phyloP scores from a whole-genome alignment of 2,797 vertebrate species.

The Neoniphon sammara region DNA sequence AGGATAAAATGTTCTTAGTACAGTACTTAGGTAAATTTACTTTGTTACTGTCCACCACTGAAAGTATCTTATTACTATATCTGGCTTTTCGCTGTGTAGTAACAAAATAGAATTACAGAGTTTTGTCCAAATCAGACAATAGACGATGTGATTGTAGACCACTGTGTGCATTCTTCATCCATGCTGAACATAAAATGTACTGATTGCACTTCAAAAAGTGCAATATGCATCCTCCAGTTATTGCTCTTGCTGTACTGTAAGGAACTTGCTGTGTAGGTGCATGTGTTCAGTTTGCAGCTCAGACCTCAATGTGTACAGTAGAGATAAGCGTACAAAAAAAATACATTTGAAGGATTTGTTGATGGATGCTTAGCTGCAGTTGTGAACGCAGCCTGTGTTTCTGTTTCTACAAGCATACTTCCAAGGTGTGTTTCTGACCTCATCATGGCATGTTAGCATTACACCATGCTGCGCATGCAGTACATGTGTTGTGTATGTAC shows the following conservation, averaged over 20 bases:
- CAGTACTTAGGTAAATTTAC: too few species aligned
- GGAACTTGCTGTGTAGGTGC: background rate
- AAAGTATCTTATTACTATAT: background rate
- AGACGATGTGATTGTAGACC: background rate
- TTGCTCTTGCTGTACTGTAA: background rate
- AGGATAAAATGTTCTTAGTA: too few species aligned
- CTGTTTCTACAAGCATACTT: background rate
- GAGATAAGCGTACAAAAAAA: background rate
- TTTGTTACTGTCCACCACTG: too few species aligned
- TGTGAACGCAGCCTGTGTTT: background rate
- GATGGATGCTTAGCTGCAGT: background rate
- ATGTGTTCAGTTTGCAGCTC: background rate
- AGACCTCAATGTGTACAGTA: background rate
- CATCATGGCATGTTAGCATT: background rate
- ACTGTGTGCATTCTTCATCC: background rate
- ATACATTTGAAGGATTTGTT: constrained; percentile 2
- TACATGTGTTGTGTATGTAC: background rate
- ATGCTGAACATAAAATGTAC: constrained; percentile 1
- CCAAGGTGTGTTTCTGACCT: background rate
- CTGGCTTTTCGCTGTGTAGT: background rate
- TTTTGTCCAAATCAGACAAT: constrained; percentile 12
- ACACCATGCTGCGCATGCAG: background rate
- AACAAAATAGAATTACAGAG: background rate
- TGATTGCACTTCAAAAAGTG: background rate
- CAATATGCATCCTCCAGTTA: background rate